These are phyloP conservation scores for Drosophila incognita DNA, from an alignment of 2,888 invertebrate genomes.

Conservation along the genomic window DNA sequence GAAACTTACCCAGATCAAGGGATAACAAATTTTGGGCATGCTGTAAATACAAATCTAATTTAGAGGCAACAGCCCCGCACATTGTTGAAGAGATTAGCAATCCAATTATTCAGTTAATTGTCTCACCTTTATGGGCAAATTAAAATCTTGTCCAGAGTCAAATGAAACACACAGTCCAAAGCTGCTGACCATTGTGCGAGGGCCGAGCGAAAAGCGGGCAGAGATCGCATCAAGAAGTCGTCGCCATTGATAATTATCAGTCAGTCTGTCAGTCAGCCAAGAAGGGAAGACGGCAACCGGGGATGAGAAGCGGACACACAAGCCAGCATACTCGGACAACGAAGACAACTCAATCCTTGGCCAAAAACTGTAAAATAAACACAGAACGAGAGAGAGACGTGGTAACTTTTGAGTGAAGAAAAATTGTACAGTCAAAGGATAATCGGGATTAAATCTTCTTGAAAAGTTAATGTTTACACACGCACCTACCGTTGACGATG, in stretches of 20 bases:
- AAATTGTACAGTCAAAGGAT: constrained; percentile 84
- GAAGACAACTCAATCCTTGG: constrained; percentile 52
- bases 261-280: constrained; percentile 25
- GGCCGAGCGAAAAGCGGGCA: constrained; percentile 43
- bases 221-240: constrained; percentile 84
- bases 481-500: constrained; percentile 82
- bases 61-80: constrained; percentile 42
- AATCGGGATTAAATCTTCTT: constrained; percentile 85
- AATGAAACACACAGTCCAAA: constrained; percentile 56
- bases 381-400: constrained; percentile 17
- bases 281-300: constrained; percentile 18
- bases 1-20: constrained; percentile 50
- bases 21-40: constrained; percentile 32
- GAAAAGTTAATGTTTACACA: constrained; percentile 85
- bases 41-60: constrained; percentile 23
- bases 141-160: constrained; percentile 83
- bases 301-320: constrained; percentile 7
- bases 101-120: constrained; percentile 84
- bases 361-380: constrained; percentile 66
- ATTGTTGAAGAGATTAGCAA: constrained; percentile 74
- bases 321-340: constrained; percentile 25
- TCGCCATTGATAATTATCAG: constrained; percentile 75
- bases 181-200: constrained; percentile 59
- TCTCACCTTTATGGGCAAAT: constrained; percentile 83
- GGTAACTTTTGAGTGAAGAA: constrained; percentile 67